Evolutionary conservation across 1,140 invertebrate genomes (phyloP).

Genomic region (Neodiprion virginianus): DNA sequence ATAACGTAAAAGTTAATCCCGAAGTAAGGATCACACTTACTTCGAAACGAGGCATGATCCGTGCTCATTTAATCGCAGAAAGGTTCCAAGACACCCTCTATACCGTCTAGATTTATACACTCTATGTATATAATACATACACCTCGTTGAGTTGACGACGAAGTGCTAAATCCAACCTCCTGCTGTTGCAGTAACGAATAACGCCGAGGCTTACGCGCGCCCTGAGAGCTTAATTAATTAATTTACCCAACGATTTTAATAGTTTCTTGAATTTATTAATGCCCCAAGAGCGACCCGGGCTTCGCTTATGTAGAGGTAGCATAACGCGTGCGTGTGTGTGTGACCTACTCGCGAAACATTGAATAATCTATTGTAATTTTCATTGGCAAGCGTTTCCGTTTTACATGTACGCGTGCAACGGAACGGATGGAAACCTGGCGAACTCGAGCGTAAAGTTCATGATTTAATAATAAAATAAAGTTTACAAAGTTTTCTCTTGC

Average conservation of each 20-base stretch:
- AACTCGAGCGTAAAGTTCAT: neutral
- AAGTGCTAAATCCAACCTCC: neutral
- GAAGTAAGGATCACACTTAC: too few species aligned
- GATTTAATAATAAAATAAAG: neutral
- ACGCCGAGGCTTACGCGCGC: too few species aligned
- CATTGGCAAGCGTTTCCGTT: neutral
- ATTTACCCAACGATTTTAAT: slow-evolving; percentile 3
- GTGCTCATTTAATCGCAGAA: neutral
- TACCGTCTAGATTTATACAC: neutral
- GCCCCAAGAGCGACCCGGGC: neutral
- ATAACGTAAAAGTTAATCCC: too few species aligned
- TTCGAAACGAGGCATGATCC: neutral
- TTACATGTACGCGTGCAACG: neutral
- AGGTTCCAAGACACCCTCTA: neutral
- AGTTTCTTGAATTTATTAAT: neutral
- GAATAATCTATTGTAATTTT: neutral
- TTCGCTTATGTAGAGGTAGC: too few species aligned
- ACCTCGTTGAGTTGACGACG: neutral
- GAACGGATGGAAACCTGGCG: neutral
- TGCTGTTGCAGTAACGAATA: neutral
- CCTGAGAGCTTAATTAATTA: slow-evolving; percentile 5
- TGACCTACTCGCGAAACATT: too few species aligned
- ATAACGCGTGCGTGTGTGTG: too few species aligned
- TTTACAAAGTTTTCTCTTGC: slow-evolving; percentile 1
- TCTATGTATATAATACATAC: neutral